Evolutionary conservation across 2,113 vertebrate species (phyloP).

Genomic region (Dipodomys ordii): DNA sequence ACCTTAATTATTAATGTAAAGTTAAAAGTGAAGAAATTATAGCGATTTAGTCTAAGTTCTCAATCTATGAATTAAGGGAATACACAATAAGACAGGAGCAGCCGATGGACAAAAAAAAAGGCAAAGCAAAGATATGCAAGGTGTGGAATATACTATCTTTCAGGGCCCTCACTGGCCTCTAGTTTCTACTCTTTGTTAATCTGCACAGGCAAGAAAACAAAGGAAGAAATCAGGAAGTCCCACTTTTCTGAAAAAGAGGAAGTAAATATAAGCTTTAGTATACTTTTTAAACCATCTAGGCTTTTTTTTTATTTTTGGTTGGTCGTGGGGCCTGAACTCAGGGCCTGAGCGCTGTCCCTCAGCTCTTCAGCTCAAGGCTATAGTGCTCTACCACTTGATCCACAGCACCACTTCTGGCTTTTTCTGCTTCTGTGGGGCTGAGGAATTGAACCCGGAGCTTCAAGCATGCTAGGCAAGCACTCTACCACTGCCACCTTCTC

Average conservation of each 20-base stretch:
- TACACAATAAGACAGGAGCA: neutral
- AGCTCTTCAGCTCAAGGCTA: no score
- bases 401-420: no score
- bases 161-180: neutral
- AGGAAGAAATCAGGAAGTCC: neutral
- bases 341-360: no score
- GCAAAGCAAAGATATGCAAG: neutral
- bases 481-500: no score
- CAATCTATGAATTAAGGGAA: conserved; percentile 5
- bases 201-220: neutral
- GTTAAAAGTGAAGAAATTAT: neutral
- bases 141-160: neutral
- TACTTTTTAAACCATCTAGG: neutral
- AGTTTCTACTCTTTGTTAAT: neutral
- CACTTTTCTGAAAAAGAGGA: neutral
- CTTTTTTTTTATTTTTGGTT: no score
- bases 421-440: no score
- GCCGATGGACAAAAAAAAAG: neutral
- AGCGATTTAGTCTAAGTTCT: neutral
- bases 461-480: no score
- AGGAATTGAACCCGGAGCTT: no score
- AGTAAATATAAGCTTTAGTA: conserved; percentile 2
- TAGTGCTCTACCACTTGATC: no score
- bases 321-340: no score
- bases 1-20: neutral